Conservation (phyloP, 2,888 invertebrate genomes). For the Celastrina argiolus region DNA sequence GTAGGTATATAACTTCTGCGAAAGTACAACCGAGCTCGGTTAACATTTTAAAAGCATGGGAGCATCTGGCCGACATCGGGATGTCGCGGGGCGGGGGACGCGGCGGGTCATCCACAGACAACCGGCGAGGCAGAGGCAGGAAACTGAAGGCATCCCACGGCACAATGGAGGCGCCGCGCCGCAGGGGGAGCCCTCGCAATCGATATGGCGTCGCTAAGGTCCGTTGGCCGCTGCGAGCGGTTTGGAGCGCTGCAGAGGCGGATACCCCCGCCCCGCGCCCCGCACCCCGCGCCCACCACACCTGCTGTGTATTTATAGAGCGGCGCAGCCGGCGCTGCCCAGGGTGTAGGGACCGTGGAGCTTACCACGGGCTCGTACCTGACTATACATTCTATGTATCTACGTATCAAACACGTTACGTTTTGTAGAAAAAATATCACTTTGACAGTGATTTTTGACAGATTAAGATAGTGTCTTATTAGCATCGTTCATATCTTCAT, state of each 20-base stretch:
- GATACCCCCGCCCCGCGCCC: constrained; percentile 64
- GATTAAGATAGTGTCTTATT: not conserved
- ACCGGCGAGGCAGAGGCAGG: constrained; percentile 65
- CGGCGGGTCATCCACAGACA: constrained; percentile 48
- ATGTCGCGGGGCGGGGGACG: constrained; percentile 39
- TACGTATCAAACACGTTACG: not conserved
- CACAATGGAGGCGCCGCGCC: constrained; percentile 73
- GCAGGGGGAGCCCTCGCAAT: constrained; percentile 78
- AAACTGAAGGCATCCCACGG: constrained; percentile 72
- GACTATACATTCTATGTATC: not conserved
- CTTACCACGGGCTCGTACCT: constrained; percentile 42
- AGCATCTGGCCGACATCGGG: constrained; percentile 63
- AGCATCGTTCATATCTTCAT: not conserved
- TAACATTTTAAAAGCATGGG: constrained; percentile 38
- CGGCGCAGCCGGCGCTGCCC: constrained; percentile 58
- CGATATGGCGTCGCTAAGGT: constrained; percentile 79
- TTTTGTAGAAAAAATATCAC: not conserved
- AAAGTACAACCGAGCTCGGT: constrained; percentile 21
- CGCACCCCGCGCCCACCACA: constrained; percentile 58
- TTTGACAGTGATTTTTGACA: not conserved
- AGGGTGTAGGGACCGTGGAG: constrained; percentile 69
- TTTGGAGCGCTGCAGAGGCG: constrained; percentile 74
- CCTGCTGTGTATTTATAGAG: constrained; percentile 77
- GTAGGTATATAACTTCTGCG: no score
- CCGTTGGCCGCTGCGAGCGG: constrained; percentile 75